phyloP scores from a whole-genome alignment of 2,797 vertebrate species.

The Oophaga sylvatica region DNA sequence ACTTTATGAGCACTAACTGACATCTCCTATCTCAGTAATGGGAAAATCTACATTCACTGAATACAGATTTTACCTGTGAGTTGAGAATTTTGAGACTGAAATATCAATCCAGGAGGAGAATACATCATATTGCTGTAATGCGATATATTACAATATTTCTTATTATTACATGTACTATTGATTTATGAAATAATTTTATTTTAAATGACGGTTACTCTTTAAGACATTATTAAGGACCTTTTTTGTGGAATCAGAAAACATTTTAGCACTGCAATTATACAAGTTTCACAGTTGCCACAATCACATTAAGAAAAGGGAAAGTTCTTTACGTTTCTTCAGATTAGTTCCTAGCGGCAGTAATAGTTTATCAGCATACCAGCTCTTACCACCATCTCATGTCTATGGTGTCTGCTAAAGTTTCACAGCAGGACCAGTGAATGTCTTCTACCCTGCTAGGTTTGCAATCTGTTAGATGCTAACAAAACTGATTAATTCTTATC shows the following conservation, averaged over 20 bases:
- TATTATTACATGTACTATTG: too few species aligned
- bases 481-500: slow-evolving; percentile 71
- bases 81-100: too few species aligned
- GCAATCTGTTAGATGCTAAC: slow-evolving; percentile 70
- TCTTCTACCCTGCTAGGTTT: slow-evolving; percentile 69
- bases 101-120: too few species aligned
- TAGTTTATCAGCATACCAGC: slow-evolving; percentile 70
- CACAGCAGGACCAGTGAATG: slow-evolving; percentile 69
- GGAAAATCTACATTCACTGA: too few species aligned
- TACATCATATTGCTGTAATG: too few species aligned
- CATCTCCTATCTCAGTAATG: too few species aligned
- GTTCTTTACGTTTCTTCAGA: slow-evolving; percentile 52
- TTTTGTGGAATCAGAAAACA: not conserved
- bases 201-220: not conserved
- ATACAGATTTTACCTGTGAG: too few species aligned
- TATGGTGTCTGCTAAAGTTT: slow-evolving; percentile 64
- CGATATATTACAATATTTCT: too few species aligned
- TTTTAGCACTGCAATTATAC: slow-evolving; percentile 54
- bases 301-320: slow-evolving; percentile 55
- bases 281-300: slow-evolving; percentile 58
- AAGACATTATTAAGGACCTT: not conserved
- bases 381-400: slow-evolving; percentile 69
- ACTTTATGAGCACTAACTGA: too few species aligned
- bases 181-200: too few species aligned
- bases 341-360: slow-evolving; percentile 69